These are phyloP conservation scores for Aricia artaxerxes DNA, from an alignment of 2,888 invertebrate species.

Conservation along the genomic window DNA sequence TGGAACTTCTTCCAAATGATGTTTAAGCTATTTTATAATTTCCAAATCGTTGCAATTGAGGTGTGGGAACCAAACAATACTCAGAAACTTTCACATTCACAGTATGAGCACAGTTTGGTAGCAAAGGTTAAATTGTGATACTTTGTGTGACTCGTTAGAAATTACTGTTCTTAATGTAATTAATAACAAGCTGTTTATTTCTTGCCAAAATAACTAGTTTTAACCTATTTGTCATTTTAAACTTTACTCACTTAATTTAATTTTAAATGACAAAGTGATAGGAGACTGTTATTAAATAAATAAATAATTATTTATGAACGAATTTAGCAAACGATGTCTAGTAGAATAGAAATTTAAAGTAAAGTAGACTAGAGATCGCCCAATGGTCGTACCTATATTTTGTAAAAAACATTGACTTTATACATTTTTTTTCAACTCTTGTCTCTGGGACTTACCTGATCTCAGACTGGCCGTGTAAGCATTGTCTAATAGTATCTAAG, in stretches of 20 bases:
- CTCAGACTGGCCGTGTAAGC: too few species aligned
- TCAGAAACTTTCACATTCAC: conserved; percentile 18
- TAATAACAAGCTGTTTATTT: not conserved
- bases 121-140: conserved; percentile 11
- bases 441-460: too few species aligned
- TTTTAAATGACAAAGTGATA: not conserved
- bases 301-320: not conserved
- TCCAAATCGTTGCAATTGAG: not conserved
- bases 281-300: too few species aligned
- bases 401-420: too few species aligned
- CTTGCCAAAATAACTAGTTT: not conserved
- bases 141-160: not conserved
- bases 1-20: not conserved
- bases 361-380: too few species aligned
- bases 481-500: too few species aligned
- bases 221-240: not conserved
- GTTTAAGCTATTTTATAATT: not conserved
- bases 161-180: not conserved
- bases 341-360: not conserved
- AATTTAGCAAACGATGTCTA: not conserved
- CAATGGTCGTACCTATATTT: too few species aligned
- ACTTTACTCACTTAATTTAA: not conserved
- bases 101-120: conserved; percentile 14
- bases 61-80: conserved; percentile 24
- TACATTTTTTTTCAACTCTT: too few species aligned